Base-by-base conservation (phyloP, 2,888 invertebrate genomes). In the Drosophila cognata region DNA sequence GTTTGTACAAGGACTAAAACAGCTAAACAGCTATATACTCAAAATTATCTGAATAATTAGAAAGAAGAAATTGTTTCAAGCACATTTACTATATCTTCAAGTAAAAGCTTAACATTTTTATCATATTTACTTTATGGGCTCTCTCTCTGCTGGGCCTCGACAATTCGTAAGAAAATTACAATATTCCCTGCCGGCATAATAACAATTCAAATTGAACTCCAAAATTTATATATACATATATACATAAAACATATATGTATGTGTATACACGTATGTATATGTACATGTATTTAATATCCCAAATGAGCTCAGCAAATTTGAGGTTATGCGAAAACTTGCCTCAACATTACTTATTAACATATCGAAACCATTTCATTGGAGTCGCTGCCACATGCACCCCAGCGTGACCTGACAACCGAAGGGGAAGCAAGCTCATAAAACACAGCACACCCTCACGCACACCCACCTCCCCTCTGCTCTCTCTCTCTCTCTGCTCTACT, bases 321-420 rank as follows among this genome's bases (percentile, higher is more conserved):
- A 56, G 67, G 52, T 52, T 55, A 52, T 59, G 53, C 56, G 35
- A 60, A 66, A 59, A 59, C 52, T 68, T 67, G 62, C 64, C 74
- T 63, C 38, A 60, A 67, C 67, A 71, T 81, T 88, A 79, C 77
- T 77, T 77, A 77, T 81, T 89, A 84, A 86, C 89, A 89, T 81
- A 77, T 81, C 89, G 79, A 70, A 73, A 62, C 71, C 69, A 74
- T 71, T 74, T 64, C 48, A 41, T 68, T 56, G 67, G 46, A 51
- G 53, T 48, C 31, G 51, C 21, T 38, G 29, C 21, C 31, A 41
- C 57, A 21, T 21, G 18, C 25, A 55, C 18, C 28, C 28, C 25
- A 2, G 25, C 21, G 31, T 33, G 36, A 36, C 25, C 36, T 55
- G 55, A 6, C 35, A 25, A 36, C 7, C 7, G 28, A 28, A 28